Evolutionary conservation across 2,113 vertebrate species (phyloP).

Genomic region (Poicephalus meyeri): DNA sequence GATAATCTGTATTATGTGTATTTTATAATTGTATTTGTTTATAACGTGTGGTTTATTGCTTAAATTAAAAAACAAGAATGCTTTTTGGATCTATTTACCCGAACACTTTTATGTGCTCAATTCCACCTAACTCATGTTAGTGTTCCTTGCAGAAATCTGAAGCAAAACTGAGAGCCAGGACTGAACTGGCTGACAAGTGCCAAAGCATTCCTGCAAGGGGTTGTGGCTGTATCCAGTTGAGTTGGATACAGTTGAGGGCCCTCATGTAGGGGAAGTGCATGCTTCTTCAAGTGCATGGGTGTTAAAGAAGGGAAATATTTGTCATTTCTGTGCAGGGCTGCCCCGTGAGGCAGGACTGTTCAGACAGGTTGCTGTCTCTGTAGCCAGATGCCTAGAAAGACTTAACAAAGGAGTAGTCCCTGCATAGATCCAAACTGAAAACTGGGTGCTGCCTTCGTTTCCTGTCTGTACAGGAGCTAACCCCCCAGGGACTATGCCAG

Average conservation of each 20-base stretch:
- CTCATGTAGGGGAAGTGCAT: not conserved
- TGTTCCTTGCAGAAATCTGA: not conserved
- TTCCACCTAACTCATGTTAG: not conserved
- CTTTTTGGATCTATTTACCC: not conserved
- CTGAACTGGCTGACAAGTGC: not conserved
- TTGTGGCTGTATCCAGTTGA: not conserved
- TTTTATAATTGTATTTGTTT: not conserved
- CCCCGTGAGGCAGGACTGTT: not conserved
- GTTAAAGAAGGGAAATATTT: not conserved
- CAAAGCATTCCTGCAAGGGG: not conserved
- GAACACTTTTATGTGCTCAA: not conserved
- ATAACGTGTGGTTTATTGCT: not conserved
- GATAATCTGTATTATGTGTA: not conserved
- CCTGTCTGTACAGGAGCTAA: not conserved
- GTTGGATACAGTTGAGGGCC: not conserved
- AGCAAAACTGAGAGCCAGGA: not conserved
- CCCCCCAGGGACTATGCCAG: not conserved
- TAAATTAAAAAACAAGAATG: conserved; percentile 20
- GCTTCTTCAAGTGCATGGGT: not conserved
- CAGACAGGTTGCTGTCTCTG: not conserved
- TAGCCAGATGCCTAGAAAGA: not conserved
- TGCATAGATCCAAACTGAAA: not conserved
- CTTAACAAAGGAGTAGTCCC: not conserved
- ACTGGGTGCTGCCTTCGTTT: not conserved
- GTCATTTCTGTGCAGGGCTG: not conserved